Base-by-base conservation (phyloP, 2,113 vertebrate species). In the Indicator indicator region DNA sequence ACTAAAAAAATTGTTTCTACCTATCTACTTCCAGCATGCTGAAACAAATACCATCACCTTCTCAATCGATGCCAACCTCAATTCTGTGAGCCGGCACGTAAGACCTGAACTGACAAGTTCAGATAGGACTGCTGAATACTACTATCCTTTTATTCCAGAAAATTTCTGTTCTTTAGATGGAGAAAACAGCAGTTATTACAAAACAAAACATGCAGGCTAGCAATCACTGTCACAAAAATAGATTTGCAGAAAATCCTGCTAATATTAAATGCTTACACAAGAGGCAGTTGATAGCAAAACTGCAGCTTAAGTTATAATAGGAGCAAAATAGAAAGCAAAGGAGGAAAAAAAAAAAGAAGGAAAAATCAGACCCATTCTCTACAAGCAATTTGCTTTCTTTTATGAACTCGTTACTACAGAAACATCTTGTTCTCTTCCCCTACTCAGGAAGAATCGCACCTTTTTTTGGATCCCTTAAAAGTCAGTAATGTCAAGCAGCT, bases 311-410 rank as follows among this genome's bases (percentile, higher is more conserved):
- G 46, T 89, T 90, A 40, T 73, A 92, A 94, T 24, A 71, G 52
- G 15, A 90, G 54, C 33, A 71, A 91, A 87, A 78, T 0, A 88
- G 58, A 88, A 86, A 70, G 50, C 4, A 50, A 50, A 23, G 18
- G 17, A 9, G 42, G 14, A 16, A 16, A 10, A 23, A 13, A 52
- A 14, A 21, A 21, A 59, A 16, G 36, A 62, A 48, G 11, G 8
- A 23, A 87, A 82, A 94, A 97, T 92, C 73, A 96, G 74, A 81
- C 30, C 19, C 55, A 63, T 85, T 90, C 92, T 92, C 93, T 74
- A 79, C n/a, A 72, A 92, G 94, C 70, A 87, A 92, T 93, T 95
- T 96, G 93, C 90, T 83, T 79, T 76, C 87, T 83, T 95, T 93
- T 94, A 95, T 72, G 71, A 81, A 89, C 74, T 90, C 2, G 2